These are phyloP conservation scores for Dreissena polymorpha DNA, from an alignment of 1,140 invertebrate species.

Conservation along the genomic window DNA sequence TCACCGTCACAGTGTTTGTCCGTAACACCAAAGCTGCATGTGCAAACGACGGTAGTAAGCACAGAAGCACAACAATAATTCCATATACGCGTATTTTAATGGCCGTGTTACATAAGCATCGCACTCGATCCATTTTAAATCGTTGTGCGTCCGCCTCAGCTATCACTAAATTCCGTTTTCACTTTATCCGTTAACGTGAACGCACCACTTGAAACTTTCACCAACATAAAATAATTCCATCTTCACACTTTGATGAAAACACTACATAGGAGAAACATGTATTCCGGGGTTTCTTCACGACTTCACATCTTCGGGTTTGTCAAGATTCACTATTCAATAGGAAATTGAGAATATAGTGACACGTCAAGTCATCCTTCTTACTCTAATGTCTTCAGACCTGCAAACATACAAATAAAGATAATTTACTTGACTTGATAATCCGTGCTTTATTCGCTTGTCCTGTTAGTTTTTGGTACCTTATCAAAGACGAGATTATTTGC, in stretches of 20 bases:
- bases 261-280: background rate
- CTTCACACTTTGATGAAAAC: background rate
- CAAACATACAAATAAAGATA: too few relatives aligned
- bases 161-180: constrained; percentile 16
- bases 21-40: constrained; percentile 31
- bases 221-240: background rate
- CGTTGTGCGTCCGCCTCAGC: background rate
- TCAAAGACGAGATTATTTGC: too few relatives aligned
- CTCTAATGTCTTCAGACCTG: too few relatives aligned
- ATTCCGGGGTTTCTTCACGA: too few relatives aligned
- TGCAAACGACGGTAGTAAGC: constrained; percentile 7
- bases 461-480: too few relatives aligned
- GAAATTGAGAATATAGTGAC: too few relatives aligned
- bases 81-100: background rate
- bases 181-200: constrained; percentile 17
- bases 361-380: too few relatives aligned
- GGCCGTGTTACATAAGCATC: background rate
- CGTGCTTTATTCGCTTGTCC: too few relatives aligned
- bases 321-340: too few relatives aligned
- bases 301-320: too few relatives aligned
- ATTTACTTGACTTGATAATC: too few relatives aligned
- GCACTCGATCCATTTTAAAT: constrained; percentile 6
- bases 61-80: background rate
- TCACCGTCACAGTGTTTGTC: constrained; percentile 59
- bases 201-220: constrained; percentile 5